These are phyloP conservation scores for Crotophaga sulcirostris DNA, from an alignment of 2,113 vertebrate species.

Conservation along the genomic window DNA sequence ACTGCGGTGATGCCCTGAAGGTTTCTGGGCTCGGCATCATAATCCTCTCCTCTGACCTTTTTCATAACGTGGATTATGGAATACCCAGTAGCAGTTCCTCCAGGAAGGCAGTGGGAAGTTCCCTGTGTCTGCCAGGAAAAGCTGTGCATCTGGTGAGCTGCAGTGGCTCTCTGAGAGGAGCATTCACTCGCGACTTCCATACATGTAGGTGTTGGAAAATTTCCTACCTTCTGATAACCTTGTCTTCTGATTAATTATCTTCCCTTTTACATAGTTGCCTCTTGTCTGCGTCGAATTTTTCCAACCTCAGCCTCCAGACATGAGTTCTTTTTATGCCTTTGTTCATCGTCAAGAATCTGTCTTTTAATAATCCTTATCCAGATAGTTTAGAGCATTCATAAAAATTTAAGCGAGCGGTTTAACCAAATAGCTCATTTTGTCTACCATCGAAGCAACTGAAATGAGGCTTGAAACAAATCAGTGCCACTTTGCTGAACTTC, in stretches of 20 bases:
- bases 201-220: rapidly evolving
- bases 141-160: not conserved
- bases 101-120: not conserved
- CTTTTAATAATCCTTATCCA: slow-evolving; percentile 4
- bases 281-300: not conserved
- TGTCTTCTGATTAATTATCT: not conserved
- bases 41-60: not conserved
- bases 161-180: not conserved
- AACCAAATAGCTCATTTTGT: slow-evolving; percentile 44
- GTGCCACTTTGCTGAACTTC: slow-evolving; percentile 47
- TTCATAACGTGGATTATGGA: rapidly evolving
- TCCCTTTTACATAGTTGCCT: not conserved
- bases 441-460: not conserved
- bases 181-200: rapidly evolving
- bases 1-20: not conserved
- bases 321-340: not conserved
- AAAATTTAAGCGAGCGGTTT: slow-evolving; percentile 6
- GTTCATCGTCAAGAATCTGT: not conserved
- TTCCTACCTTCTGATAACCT: not conserved
- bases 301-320: not conserved
- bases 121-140: not conserved
- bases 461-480: slow-evolving; percentile 53
- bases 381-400: slow-evolving; percentile 24
- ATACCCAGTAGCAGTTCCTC: not conserved
- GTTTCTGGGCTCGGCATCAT: not conserved